These are phyloP conservation scores for Vanacampus margaritifer DNA, from an alignment of 2,113 vertebrate species.

Conservation along the genomic window DNA sequence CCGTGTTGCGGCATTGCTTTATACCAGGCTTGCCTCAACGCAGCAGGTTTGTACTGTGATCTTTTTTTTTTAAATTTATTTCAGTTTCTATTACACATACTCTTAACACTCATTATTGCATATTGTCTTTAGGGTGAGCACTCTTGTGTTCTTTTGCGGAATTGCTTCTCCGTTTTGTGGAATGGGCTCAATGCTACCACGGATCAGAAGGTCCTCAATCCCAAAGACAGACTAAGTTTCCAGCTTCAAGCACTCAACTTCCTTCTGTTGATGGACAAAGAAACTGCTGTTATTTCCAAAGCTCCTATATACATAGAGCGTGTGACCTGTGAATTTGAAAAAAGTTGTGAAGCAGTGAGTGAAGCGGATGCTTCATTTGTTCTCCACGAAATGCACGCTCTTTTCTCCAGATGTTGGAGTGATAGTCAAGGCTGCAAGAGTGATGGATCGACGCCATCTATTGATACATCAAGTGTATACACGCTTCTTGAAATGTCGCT, in stretches of 20 bases:
- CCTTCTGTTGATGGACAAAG: slow-evolving; percentile 74
- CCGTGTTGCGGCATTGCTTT: slow-evolving; percentile 68
- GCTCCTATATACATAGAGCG: slow-evolving; percentile 68
- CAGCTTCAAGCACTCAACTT: slow-evolving; percentile 80
- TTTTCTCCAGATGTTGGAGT: slow-evolving; percentile 26
- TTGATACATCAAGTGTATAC: slow-evolving; percentile 13
- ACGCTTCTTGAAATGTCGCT: slow-evolving; percentile 74
- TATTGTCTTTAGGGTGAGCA: slow-evolving; percentile 61
- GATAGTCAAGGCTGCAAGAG: background rate
- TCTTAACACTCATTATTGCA: background rate
- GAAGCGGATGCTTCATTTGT: slow-evolving; percentile 70
- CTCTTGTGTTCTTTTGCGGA: slow-evolving; percentile 66
- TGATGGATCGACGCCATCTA: background rate
- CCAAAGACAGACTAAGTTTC: slow-evolving; percentile 45
- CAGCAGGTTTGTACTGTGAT: slow-evolving; percentile 37
- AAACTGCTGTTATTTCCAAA: slow-evolving; percentile 46
- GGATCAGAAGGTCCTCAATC: slow-evolving; percentile 21
- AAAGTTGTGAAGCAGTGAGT: slow-evolving; percentile 30
- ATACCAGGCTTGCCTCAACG: slow-evolving; percentile 56
- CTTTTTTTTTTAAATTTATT: background rate
- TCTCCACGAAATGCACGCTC: slow-evolving; percentile 43
- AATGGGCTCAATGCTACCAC: slow-evolving; percentile 49
- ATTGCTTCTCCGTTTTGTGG: slow-evolving; percentile 82
- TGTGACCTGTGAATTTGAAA: slow-evolving; percentile 66
- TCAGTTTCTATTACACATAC: background rate